Base-by-base conservation (phyloP, 2,888 invertebrate species). In the Malacosoma neustria region DNA sequence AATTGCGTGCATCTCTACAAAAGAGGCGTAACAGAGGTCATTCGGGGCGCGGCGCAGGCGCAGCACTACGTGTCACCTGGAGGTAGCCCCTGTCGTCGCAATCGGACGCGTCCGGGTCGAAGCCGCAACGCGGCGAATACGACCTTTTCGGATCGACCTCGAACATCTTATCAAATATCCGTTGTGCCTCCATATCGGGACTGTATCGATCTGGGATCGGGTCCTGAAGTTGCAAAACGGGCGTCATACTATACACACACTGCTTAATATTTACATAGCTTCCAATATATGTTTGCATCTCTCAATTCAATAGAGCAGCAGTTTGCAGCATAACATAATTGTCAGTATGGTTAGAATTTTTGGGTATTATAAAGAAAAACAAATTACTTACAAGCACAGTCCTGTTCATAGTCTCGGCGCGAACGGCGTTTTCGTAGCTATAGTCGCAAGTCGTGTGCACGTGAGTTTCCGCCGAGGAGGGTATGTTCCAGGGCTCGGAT, bases 131-230 rank as follows among this genome's bases (percentile, higher is more conserved):
- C 63, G 82, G 76, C 59, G 82, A 76, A 63, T 71, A 80, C 47
- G 71, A 71, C 61, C 73, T 80, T 80, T 84, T 87, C 61, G 77
- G 67, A 59, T 86, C 85, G 50, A 81, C 77, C 68, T 86, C 86
- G 73, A 87, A 87, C 86, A 87, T 87, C 81, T 87, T 87, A 82
- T 87, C 86, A 75, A 86, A 87, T 56, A 87, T 85, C 77, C 85
- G 73, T 72, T 86, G 84, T 59, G 85, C 85, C 67, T 86, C 85
- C 75, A 84, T 73, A 75, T 86, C 86, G 66, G 86, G 87, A 76
- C 86, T 87, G 84, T 86, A 87, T 63, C 84, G 79, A 79, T 84
- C 86, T 68, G 76, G 80, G 65, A 87, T 77, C 64, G 80, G 67
- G 49, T 79, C 85, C 85, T 85, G 85, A 65, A 77, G 82, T 74